Base-by-base conservation (phyloP, 2,888 invertebrate genomes). In the Folsomia candida region DNA sequence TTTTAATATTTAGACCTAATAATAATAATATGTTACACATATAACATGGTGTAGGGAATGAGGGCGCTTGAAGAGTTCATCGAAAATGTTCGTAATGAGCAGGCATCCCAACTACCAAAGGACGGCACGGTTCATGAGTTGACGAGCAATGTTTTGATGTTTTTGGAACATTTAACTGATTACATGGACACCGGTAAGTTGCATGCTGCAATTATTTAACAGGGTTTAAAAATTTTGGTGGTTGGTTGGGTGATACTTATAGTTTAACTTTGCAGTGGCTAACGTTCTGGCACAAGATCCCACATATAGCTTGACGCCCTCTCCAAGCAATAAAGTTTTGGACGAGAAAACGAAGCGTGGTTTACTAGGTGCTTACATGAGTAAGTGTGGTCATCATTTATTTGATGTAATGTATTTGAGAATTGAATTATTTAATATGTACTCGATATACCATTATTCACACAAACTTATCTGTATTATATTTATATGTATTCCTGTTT, bases 91-190 rank as follows among this genome's bases (percentile, higher is more conserved):
- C 87, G 91, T 74, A 87, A 87, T 26, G 93, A 93, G 82, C 86
- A 87, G 62, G 90, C 90, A 76, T 88, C 90, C 71, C 90, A 90
- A 80, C 89, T 97, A 81, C 96, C 98, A 0, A 92, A 91, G 82
- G 99, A 99, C 86, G 99, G 98, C 72, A 99, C 98, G 0, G 98
- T 98, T 37, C 97, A 97, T 82, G 96, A 98, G 84, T 86, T 96
- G 72, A 96, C 97, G 0, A 94, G 93, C 74, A 96, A 97, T 81
- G 94, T 96, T 59, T 88, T 97, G 79, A 92, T 95, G 81, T 93
- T 97, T 84, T 86, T 94, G 80, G 94, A 94, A 83, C 92, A 94
- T 82, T 85, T 97, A 65, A 87, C 90, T 22, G 89, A 90, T 70
- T 92, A 92, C 81, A 87, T 88, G 51, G 90, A 90, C 80, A 91